A percentile compares a stretch with the other conserved stretches of the same genome.
Evolutionary conservation across 2,113 vertebrate species (phyloP).

Genomic region (Heterotilapia buettikoferi): DNA sequence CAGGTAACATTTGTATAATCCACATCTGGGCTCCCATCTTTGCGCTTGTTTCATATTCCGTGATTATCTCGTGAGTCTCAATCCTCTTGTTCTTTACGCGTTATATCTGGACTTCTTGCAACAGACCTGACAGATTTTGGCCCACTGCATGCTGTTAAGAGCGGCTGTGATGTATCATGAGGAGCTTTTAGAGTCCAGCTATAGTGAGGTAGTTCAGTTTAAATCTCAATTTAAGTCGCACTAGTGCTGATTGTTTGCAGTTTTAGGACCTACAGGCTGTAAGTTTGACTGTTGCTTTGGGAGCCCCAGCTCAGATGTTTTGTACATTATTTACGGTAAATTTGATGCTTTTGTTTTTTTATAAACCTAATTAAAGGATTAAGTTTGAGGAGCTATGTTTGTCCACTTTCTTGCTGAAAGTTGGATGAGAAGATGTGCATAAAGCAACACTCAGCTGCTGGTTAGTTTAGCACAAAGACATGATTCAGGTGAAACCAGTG

Average conservation of each 20-base stretch:
- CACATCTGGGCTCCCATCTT: background rate
- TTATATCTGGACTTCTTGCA: constrained; percentile 4
- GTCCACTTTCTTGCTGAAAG: background rate
- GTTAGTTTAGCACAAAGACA: background rate
- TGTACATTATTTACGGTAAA: background rate
- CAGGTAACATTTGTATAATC: background rate
- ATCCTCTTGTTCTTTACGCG: background rate
- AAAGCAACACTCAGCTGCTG: background rate
- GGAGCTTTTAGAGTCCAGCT: constrained; percentile 4
- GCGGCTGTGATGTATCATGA: background rate
- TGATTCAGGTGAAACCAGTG: background rate
- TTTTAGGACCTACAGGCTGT: background rate
- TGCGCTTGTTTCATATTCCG: background rate
- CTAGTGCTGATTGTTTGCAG: background rate
- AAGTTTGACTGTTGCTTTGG: background rate
- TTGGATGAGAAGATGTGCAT: background rate
- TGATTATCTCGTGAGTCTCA: background rate
- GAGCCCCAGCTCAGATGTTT: background rate
- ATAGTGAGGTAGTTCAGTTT: background rate
- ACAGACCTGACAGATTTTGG: background rate
- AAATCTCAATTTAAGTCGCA: background rate
- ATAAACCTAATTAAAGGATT: background rate
- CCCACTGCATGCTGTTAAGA: constrained; percentile 19
- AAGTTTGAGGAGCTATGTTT: background rate
- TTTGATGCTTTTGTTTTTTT: background rate